Evolutionary conservation across 2,888 invertebrate species (phyloP).

Genomic region (Limenitis camilla): DNA sequence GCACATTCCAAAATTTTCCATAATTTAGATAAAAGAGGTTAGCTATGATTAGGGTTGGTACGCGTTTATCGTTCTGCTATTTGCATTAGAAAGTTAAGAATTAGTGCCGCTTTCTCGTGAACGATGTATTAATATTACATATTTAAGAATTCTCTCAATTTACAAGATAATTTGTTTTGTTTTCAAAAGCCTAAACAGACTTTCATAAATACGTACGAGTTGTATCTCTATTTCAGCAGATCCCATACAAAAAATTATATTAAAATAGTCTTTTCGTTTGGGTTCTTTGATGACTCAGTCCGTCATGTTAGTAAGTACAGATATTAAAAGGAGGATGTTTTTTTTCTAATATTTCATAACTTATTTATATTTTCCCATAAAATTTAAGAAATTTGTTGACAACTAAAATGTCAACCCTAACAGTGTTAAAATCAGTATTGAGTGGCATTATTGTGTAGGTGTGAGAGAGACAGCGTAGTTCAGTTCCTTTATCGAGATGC

Average conservation of each 20-base stretch:
- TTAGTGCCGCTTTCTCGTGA: background rate
- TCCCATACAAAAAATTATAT: too few species aligned
- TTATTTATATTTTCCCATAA: background rate
- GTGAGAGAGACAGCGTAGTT: constrained; percentile 40
- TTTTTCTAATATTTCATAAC: too few species aligned
- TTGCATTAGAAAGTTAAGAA: background rate
- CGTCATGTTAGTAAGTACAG: too few species aligned
- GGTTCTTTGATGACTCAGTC: too few species aligned
- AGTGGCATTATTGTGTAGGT: constrained; percentile 43
- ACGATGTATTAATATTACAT: background rate
- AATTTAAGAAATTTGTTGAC: background rate
- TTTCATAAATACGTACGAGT: too few species aligned
- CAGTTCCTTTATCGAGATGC: constrained; percentile 54
- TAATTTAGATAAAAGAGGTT: constrained; percentile 72
- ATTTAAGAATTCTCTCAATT: background rate
- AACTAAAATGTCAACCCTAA: constrained; percentile 26
- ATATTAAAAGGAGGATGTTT: too few species aligned
- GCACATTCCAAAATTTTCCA: constrained; percentile 73
- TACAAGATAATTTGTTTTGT: too few species aligned
- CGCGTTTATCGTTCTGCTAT: constrained; percentile 4
- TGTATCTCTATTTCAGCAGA: too few species aligned
- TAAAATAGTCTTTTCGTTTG: too few species aligned
- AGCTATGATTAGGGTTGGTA: constrained; percentile 69
- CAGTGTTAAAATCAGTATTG: constrained; percentile 37
- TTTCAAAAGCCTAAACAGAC: too few species aligned